phyloP scores from a whole-genome alignment of 2,888 invertebrate species.

The Rutpela maculata region DNA sequence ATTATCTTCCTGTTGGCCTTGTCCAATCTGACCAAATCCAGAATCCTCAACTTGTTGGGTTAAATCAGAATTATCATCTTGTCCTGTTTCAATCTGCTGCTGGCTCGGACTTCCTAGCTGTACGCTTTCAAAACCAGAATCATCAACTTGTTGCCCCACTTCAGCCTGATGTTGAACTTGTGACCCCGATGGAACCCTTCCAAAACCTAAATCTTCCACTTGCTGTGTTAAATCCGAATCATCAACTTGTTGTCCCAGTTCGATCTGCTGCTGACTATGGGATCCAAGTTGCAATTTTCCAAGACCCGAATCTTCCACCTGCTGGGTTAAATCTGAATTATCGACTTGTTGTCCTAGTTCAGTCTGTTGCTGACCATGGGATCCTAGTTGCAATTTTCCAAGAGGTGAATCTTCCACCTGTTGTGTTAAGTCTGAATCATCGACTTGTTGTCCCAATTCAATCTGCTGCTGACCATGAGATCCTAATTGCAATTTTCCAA shows the following conservation, averaged over 20 bases:
- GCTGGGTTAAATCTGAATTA: conserved; percentile 50
- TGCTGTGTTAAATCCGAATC: conserved; percentile 36
- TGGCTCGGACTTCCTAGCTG: conserved; percentile 3
- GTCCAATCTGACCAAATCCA: conserved; percentile 18
- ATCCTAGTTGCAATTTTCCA: conserved; percentile 22
- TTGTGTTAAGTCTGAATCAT: conserved; percentile 57
- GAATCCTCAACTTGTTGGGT: conserved; percentile 55
- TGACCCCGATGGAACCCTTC: neutral
- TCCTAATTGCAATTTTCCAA: conserved; percentile 20
- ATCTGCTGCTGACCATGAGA: conserved; percentile 42
- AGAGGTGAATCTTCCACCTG: conserved; percentile 47
- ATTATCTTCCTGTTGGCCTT: conserved; percentile 45
- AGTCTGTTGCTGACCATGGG: conserved; percentile 32
- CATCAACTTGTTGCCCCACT: conserved; percentile 56
- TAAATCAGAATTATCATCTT: conserved; percentile 52
- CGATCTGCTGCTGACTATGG: conserved; percentile 46
- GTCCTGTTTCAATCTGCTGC: conserved; percentile 44
- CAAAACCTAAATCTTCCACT: conserved; percentile 38
- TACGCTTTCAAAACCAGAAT: conserved; percentile 27
- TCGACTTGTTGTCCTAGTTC: conserved; percentile 40
- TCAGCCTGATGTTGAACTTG: conserved; percentile 21
- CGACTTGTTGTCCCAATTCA: conserved; percentile 43
- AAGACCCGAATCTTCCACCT: conserved; percentile 47
- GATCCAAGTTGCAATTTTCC: conserved; percentile 49
- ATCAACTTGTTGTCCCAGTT: conserved; percentile 57